These are phyloP conservation scores for Trissolcus basalis DNA, from an alignment of 1,140 invertebrate species.

Conservation along the genomic window DNA sequence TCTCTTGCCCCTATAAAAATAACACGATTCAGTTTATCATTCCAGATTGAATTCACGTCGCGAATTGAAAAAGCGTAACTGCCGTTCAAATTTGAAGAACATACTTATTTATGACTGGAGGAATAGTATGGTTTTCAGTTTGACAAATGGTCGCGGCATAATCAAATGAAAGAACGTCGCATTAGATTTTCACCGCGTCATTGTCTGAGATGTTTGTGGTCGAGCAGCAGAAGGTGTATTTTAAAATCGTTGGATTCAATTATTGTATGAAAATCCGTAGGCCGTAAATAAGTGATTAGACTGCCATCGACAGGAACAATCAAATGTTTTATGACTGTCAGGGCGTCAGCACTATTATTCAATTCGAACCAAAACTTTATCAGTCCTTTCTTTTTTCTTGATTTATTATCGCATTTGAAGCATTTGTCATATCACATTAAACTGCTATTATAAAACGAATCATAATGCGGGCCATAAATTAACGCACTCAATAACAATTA, in stretches of 20 bases:
- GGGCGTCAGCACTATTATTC: conserved; percentile 4
- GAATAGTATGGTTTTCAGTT: neutral
- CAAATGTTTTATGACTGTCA: conserved; percentile 19
- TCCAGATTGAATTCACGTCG: too few species aligned
- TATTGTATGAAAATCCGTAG: conserved; percentile 16
- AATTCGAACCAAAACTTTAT: conserved; percentile 18
- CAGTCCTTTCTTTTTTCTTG: conserved; percentile 11
- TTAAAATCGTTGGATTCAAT: conserved; percentile 3
- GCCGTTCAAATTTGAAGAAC: too few species aligned
- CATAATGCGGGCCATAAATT: too few species aligned
- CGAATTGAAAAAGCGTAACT: too few species aligned
- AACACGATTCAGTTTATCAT: too few species aligned
- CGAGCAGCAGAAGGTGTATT: conserved; percentile 7
- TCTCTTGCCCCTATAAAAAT: too few species aligned
- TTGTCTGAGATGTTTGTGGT: conserved; percentile 19
- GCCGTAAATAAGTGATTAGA: conserved; percentile 25
- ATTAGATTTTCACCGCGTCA: conserved; percentile 21
- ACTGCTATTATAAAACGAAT: conserved; percentile 4
- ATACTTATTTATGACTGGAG: too few species aligned
- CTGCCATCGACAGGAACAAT: conserved; percentile 4
- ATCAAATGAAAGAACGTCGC: conserved; percentile 10
- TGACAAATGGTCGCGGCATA: neutral
- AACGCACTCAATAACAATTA: too few species aligned
- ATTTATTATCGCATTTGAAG: conserved; percentile 22
- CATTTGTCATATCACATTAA: conserved; percentile 28